Conservation (phyloP, 1,140 invertebrate species). For the Brachionus calyciflorus region DNA sequence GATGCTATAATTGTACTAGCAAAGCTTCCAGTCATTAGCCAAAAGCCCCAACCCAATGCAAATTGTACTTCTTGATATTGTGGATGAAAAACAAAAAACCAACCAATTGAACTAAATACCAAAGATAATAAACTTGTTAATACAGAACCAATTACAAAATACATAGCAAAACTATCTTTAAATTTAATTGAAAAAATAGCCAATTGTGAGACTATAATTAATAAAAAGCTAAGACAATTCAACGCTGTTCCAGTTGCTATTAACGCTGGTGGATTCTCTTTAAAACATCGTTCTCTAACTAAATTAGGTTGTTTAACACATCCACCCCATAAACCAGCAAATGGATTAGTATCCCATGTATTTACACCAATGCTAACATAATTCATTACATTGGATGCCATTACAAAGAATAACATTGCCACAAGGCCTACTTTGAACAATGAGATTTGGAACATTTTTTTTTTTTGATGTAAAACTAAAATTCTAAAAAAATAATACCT, state of each 20-base stretch:
- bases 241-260: conserved; percentile 41
- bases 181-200: conserved; percentile 25
- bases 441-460: conserved; percentile 40
- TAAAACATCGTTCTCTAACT: conserved; percentile 20
- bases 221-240: conserved; percentile 12
- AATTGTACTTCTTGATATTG: background rate
- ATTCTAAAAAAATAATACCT: too few relatives aligned
- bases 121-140: background rate
- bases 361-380: conserved; percentile 35
- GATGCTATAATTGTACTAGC: background rate
- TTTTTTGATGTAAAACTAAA: too few relatives aligned
- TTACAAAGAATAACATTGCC: conserved; percentile 24
- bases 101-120: conserved; percentile 31
- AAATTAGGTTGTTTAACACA: background rate
- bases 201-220: conserved; percentile 21
- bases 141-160: conserved; percentile 46
- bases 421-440: conserved; percentile 46
- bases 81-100: conserved; percentile 31
- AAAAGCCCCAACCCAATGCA: conserved; percentile 21
- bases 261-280: conserved; percentile 35
- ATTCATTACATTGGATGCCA: conserved; percentile 34
- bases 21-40: conserved; percentile 22
- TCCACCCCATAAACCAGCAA: background rate
- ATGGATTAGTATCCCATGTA: conserved; percentile 3
- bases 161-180: conserved; percentile 34